phyloP scores from a whole-genome alignment of 2,888 invertebrate species.

The Cheiracanthium punctorium region DNA sequence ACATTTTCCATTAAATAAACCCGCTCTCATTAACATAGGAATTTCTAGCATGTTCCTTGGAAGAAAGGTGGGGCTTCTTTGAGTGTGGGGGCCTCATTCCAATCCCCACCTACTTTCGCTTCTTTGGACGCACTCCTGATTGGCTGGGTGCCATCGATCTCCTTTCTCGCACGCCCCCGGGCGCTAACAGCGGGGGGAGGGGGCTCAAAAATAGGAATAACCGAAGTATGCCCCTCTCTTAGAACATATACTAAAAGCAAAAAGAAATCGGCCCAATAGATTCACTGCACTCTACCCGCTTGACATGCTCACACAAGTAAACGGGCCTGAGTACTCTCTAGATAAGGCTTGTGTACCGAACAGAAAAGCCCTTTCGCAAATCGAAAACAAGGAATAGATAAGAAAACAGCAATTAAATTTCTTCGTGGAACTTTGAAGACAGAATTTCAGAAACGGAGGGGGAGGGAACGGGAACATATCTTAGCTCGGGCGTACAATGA shows the following conservation, averaged over 20 bases:
- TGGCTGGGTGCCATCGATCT: conserved; percentile 11
- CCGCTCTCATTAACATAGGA: conserved; percentile 12
- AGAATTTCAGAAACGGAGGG: background rate
- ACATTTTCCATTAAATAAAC: conserved; percentile 10
- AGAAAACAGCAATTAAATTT: conserved; percentile 17
- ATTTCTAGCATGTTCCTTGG: conserved; percentile 10
- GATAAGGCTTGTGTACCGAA: conserved; percentile 8
- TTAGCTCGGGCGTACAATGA: background rate
- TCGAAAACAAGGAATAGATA: conserved; percentile 7
- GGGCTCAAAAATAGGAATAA: conserved; percentile 11
- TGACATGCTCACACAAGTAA: conserved; percentile 7
- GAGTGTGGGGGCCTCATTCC: background rate
- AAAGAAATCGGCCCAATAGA: conserved; percentile 15
- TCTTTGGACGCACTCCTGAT: conserved; percentile 6
- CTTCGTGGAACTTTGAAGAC: background rate
- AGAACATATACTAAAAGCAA: background rate
- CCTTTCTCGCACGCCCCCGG: conserved; percentile 4
- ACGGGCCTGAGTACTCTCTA: conserved; percentile 7
- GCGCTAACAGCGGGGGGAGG: background rate
- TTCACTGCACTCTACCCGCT: background rate
- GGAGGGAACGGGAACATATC: background rate
- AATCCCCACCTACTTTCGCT: conserved; percentile 11
- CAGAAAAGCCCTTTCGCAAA: conserved; percentile 15
- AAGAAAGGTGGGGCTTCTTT: conserved; percentile 15
- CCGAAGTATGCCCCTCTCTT: background rate